These are phyloP conservation scores for Macrostomum lignano DNA, from an alignment of 1,140 invertebrate genomes.

Conservation along the genomic window DNA sequence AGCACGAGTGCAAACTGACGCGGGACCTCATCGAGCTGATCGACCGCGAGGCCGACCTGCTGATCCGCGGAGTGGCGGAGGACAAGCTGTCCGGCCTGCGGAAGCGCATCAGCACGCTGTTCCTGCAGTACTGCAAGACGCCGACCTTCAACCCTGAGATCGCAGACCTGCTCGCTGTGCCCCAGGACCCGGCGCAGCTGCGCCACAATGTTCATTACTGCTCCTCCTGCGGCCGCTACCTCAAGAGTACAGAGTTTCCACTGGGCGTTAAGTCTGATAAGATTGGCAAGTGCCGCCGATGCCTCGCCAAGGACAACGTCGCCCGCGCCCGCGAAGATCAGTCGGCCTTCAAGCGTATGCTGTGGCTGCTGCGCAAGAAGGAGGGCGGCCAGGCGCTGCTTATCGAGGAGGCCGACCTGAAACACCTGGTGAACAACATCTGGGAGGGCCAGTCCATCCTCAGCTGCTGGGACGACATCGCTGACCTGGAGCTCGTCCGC, in stretches of 20 bases:
- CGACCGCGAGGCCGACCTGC: slow-evolving; percentile 26
- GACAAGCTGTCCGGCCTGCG: slow-evolving; percentile 23
- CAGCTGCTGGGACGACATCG: slow-evolving; percentile 27
- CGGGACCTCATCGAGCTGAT: slow-evolving; percentile 28
- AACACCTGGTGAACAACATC: slow-evolving; percentile 30
- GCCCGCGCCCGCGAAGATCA: slow-evolving; percentile 21
- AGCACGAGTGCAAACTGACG: slow-evolving; percentile 28
- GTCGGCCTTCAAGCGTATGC: slow-evolving; percentile 23
- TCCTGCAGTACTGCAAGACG: slow-evolving; percentile 27
- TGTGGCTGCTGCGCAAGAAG: slow-evolving; percentile 19
- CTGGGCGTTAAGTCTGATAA: slow-evolving; percentile 18
- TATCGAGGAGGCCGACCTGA: slow-evolving; percentile 28
- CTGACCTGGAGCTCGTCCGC: slow-evolving; percentile 26
- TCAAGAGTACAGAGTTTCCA: not conserved
- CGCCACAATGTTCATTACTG: not conserved
- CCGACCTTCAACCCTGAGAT: slow-evolving; percentile 28
- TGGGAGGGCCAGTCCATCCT: slow-evolving; percentile 31
- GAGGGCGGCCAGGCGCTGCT: slow-evolving; percentile 13
- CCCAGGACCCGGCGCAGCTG: not conserved
- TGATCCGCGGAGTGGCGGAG: slow-evolving; percentile 26
- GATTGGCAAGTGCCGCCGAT: slow-evolving; percentile 21
- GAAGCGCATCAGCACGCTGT: slow-evolving; percentile 27
- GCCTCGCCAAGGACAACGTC: slow-evolving; percentile 23
- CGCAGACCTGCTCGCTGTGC: slow-evolving; percentile 11
- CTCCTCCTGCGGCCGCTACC: slow-evolving; percentile 1